Evolutionary conservation across 2,797 vertebrate genomes (phyloP), one percentile per base, ranked within the genome.

Genomic region (Neopelma chrysocephalum): DNA sequence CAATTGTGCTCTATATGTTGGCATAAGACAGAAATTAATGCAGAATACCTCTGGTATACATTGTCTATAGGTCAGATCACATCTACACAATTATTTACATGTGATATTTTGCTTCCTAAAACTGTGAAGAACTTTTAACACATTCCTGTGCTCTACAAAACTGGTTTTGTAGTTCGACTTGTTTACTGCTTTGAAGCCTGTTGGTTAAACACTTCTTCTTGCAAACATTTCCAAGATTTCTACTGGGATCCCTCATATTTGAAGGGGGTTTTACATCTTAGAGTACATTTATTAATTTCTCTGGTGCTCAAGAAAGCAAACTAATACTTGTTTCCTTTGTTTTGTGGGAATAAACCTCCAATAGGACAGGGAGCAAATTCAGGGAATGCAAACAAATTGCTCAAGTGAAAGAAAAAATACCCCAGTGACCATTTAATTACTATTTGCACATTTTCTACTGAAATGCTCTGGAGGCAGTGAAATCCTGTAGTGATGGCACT

Each of bases 161-260:
- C 23, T 57, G 45, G 34, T 86, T 47, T 73, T 75, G 27, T 38
- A 54, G 58, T 92, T 77, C 48, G 15, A 53, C 36, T 87, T 56
- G 25, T 69, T 82, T 80, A 26, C 38, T 72, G 22, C 71, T 90
- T 75, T 91, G 47, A 79, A 91, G 32, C 47, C 57, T 64, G 13
- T 61, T 62, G 53, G 34, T 69, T 77, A 87, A 92, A 85, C 10
- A 11, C 53, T 29, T 50, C 60, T 76, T 45, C 53, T 36, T 89
- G 53, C 56, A 92, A 90, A 77, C 57, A 51, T 60, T 93, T 70
- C 65, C n/a, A 87, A 13, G 48, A 47, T 95, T 92, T 93, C 65
- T 95, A 0, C 27, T 89, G 81, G 69, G 76, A 95, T 76, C 29
- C 27, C 64, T 94, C 29, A 10, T 32, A 58, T 75, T 93, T 94